Conservation (phyloP, 37 sponge, comb jelly and placozoan species). For the Agelas oroides region DNA sequence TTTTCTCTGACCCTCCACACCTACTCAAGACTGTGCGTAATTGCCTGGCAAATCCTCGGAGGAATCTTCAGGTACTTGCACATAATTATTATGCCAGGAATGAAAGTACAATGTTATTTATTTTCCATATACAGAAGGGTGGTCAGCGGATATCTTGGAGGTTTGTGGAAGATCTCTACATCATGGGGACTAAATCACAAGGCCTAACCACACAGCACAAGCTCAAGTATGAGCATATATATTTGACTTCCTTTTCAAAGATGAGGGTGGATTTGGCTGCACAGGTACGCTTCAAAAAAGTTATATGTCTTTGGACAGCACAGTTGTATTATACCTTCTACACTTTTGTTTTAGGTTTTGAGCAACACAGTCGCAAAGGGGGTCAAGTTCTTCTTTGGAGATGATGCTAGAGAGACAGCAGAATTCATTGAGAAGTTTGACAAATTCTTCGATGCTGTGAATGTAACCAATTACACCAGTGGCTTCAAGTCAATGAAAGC, state of each 20-base stretch:
- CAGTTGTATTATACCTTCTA: not conserved
- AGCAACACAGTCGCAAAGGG: slow-evolving; percentile 10
- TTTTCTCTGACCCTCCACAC: too few species aligned
- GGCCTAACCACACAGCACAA: too few species aligned
- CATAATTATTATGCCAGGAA: too few species aligned
- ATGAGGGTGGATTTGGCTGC: slow-evolving; percentile 10
- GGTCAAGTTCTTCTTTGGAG: not conserved
- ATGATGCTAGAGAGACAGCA: slow-evolving; percentile 10
- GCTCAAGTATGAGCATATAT: slow-evolving; percentile 5
- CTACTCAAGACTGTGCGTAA: too few species aligned
- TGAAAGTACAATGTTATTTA: too few species aligned
- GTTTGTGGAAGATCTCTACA: too few species aligned
- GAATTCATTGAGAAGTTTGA: slow-evolving; percentile 8
- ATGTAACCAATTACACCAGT: slow-evolving; percentile 21
- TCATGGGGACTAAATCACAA: too few species aligned
- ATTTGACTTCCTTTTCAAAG: slow-evolving; percentile 6
- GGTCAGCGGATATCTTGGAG: too few species aligned
- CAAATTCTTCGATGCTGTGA: slow-evolving; percentile 29
- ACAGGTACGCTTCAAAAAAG: not conserved
- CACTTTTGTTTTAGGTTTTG: not conserved
- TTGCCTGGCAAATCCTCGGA: too few species aligned
- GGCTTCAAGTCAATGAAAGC: not conserved
- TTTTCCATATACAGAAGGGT: too few species aligned
- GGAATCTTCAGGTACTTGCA: too few species aligned
- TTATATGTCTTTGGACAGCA: too few species aligned